These are phyloP conservation scores for Dermatemys mawii DNA, from an alignment of 2,113 vertebrate genomes.

Conservation along the genomic window DNA sequence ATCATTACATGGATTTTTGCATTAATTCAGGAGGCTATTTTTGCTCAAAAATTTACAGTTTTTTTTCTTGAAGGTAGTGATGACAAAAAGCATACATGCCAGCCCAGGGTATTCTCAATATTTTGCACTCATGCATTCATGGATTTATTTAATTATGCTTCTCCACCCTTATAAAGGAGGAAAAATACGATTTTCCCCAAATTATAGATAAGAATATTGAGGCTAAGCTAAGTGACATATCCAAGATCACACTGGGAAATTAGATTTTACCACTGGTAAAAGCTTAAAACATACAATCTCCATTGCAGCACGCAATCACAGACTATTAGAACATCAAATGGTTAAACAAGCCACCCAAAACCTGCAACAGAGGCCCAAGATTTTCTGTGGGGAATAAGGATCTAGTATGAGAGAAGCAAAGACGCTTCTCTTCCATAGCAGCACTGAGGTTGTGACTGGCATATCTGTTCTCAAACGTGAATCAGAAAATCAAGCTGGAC, in stretches of 20 bases:
- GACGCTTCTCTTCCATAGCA: not conserved
- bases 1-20: not conserved
- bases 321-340: not conserved
- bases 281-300: not conserved
- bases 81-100: not conserved
- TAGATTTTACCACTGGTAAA: not conserved
- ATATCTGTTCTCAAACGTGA: not conserved
- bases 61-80: too few relatives aligned
- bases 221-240: not conserved
- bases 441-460: not conserved
- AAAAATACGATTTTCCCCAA: not conserved
- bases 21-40: not conserved
- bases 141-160: not conserved
- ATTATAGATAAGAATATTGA: not conserved
- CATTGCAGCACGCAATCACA: too few relatives aligned
- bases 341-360: not conserved
- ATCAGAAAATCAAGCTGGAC: not conserved
- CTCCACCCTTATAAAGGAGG: fast-evolving
- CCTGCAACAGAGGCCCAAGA: not conserved
- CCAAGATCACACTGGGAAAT: not conserved
- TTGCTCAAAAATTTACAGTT: not conserved
- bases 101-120: fast-evolving
- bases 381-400: not conserved
- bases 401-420: not conserved
- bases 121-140: not conserved